Conservation (phyloP, 2,113 vertebrate genomes). For the Corythaeola cristata region DNA sequence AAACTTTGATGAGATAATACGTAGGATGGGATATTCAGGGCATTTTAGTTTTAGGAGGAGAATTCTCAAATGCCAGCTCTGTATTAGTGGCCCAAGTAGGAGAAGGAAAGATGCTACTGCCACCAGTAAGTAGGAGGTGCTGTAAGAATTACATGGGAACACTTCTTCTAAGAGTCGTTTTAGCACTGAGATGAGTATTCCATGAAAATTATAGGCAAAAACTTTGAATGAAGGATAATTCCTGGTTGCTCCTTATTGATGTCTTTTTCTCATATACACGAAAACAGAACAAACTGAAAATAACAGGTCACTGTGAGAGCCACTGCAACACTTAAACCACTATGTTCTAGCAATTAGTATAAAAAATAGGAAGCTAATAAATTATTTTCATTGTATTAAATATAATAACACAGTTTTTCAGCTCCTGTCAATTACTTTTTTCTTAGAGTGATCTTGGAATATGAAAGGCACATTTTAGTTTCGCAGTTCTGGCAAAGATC, state of each 20-base stretch:
- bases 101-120: neutral
- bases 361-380: neutral
- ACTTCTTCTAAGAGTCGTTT: neutral
- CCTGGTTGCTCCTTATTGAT: neutral
- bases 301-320: neutral
- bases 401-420: neutral
- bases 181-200: neutral
- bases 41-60: neutral
- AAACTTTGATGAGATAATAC: neutral
- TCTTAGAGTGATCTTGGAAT: neutral
- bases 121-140: neutral
- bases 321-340: neutral
- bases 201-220: neutral
- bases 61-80: neutral
- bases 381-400: neutral
- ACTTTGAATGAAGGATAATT: neutral
- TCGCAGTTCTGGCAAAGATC: neutral
- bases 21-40: neutral
- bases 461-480: neutral
- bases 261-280: neutral
- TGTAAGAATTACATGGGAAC: neutral
- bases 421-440: neutral
- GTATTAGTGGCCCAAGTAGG: neutral
- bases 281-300: neutral
- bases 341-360: neutral